Evolutionary conservation across 2,113 vertebrate genomes (phyloP), one percentile per base, ranked within the genome.

Genomic region (Grallaria varia): DNA sequence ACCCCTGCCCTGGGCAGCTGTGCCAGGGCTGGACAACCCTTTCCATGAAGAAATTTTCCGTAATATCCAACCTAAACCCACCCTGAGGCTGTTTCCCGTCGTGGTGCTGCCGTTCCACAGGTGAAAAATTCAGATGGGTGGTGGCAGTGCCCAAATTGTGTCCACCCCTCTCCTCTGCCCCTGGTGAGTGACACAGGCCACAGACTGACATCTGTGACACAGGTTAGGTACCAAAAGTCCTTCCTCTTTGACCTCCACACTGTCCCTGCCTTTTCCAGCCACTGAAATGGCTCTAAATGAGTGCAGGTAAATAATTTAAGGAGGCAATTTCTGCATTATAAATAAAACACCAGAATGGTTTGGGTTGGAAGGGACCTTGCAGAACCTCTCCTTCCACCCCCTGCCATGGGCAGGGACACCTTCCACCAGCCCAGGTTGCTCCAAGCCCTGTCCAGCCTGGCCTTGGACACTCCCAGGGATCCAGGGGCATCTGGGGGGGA

Each of bases 151-250:
- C 35, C 23, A 73, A 35, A 15, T 5, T 13, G 27, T 10, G 18
- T 20, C 44, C 8, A 4, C 31, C 35, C 50, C 9, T 0, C 30
- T 56, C 27, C 10, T 4, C 22, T 39, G 37, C 30, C 52, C 66
- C 30, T 35, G 52, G 66, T 25, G 84, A 44, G 56, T 6, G 67
- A n/a, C 35, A 15, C 64, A 60, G 47, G 66, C 33, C 69, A 39
- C 1, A 4, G 22, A 5, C 17, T 18, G 39, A 9, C 31, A 42
- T 10, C 10, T 25, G 12, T 23, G 12, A 8, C 11, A 1, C 5
- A 20, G 30, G 23, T 83, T 87, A 68, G n/a, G n/a, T n/a, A n/a
- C n/a, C n/a, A n/a, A n/a, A n/a, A n/a, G 10, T 35, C 50, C n/a
- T 74, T 22, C 20, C 28, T 73, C 24, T 56, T 42, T 14, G 37